phyloP scores from a whole-genome alignment of 2,797 vertebrate genomes.

The Graptemys geographica region DNA sequence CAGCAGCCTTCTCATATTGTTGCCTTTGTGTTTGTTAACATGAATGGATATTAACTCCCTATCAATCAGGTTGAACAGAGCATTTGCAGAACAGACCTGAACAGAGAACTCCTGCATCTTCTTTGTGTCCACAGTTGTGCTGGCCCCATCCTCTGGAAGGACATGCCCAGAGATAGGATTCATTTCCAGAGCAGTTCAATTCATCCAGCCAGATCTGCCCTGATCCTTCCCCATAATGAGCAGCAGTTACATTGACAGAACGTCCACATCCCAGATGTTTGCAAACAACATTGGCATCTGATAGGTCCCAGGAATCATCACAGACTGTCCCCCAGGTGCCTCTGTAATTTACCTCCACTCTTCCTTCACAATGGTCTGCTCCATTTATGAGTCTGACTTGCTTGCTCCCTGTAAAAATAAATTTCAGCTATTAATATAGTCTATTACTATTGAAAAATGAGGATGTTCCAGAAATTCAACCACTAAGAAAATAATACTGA shows the following conservation, averaged over 20 bases:
- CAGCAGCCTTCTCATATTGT: too few species aligned
- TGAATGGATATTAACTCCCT: too few species aligned
- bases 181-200: background rate
- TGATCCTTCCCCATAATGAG: background rate
- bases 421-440: background rate
- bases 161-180: background rate
- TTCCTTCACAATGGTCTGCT: background rate
- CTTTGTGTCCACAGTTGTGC: constrained; percentile 3
- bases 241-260: background rate
- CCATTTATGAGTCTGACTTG: background rate
- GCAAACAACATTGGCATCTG: background rate
- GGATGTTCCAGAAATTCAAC: too few species aligned
- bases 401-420: background rate
- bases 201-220: constrained; percentile 9
- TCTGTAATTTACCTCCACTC: background rate
- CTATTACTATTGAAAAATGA: too few species aligned
- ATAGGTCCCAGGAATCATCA: background rate
- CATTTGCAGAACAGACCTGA: background rate
- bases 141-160: background rate
- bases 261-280: background rate
- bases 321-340: background rate
- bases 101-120: constrained; percentile 22
- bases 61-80: too few species aligned
- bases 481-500: too few species aligned
- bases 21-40: too few species aligned